Percentiles rank a stretch among this genome's conserved stretches.
phyloP scores from a whole-genome alignment of 1,140 invertebrate species.

The Danaus plexippus region DNA sequence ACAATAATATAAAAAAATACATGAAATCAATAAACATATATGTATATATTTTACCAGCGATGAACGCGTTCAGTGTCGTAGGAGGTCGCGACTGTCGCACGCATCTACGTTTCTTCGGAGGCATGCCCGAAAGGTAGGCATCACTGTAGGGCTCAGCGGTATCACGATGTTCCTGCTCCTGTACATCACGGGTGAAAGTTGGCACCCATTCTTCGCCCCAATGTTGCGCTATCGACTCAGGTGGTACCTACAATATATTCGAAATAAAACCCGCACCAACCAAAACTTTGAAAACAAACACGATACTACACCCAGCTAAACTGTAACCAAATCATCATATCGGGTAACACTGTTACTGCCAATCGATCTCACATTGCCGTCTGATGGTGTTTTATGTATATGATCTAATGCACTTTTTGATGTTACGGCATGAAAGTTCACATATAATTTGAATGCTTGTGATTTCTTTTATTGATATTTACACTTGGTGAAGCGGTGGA shows the following conservation, averaged over 20 bases:
- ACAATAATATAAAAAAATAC: too few species aligned
- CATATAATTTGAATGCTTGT: too few species aligned
- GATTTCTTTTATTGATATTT: too few species aligned
- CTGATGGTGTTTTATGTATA: too few species aligned
- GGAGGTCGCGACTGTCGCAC: slow-evolving; percentile 36
- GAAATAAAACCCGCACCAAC: slow-evolving; percentile 17
- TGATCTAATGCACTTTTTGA: too few species aligned
- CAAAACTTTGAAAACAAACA: slow-evolving; percentile 4
- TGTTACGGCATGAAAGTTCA: too few species aligned
- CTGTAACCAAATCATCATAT: too few species aligned
- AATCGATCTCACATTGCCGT: too few species aligned
- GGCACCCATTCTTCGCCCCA: slow-evolving; percentile 48
- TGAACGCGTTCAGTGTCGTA: slow-evolving; percentile 32
- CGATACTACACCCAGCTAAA: slow-evolving; percentile 3
- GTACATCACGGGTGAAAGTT: slow-evolving; percentile 35
- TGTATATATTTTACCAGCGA: slow-evolving; percentile 26
- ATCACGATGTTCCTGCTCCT: slow-evolving; percentile 13
- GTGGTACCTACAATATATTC: slow-evolving; percentile 30
- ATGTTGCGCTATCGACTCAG: slow-evolving; percentile 36
- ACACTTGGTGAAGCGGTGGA: too few species aligned
- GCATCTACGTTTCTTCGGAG: slow-evolving; percentile 47
- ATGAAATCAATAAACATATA: too few species aligned
- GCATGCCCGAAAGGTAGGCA: slow-evolving; percentile 52
- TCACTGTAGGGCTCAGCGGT: slow-evolving; percentile 45
- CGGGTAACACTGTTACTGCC: too few species aligned